A percentile compares a stretch with the other conserved stretches of the same genome.
phyloP scores from a whole-genome alignment of 2,888 invertebrate species.

The Drosophila pegasa region DNA sequence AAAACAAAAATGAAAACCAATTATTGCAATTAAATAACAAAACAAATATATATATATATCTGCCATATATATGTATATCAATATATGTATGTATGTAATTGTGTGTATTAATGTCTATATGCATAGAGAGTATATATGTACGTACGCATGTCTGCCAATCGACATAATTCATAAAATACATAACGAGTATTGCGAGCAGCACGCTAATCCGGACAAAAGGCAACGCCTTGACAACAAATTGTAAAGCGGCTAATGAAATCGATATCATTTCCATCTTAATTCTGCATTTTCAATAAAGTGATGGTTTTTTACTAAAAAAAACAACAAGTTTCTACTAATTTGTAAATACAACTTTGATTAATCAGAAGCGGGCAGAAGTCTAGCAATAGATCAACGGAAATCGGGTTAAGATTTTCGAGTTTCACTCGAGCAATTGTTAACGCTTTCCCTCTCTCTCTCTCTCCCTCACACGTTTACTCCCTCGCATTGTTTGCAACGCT shows the following conservation, averaged over 20 bases:
- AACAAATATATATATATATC: conserved; percentile 23
- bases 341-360: conserved; percentile 29
- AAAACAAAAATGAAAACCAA: conserved; percentile 11
- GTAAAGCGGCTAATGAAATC: conserved; percentile 66
- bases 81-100: conserved; percentile 41
- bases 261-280: conserved; percentile 76
- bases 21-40: conserved; percentile 54
- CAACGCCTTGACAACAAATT: conserved; percentile 39
- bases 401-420: not conserved
- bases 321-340: conserved; percentile 19
- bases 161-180: conserved; percentile 6
- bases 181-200: conserved; percentile 12
- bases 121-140: conserved; percentile 33
- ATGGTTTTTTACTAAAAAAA: conserved; percentile 77
- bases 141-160: conserved; percentile 33
- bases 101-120: conserved; percentile 34
- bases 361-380: conserved; percentile 3
- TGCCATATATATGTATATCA: conserved; percentile 7
- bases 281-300: conserved; percentile 80
- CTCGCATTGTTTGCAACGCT: conserved; percentile 46
- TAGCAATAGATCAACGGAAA: not conserved
- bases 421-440: conserved; percentile 37
- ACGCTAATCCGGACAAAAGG: conserved; percentile 28
- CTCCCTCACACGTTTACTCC: conserved; percentile 19
- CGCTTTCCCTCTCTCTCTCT: conserved; percentile 54